These are phyloP conservation scores for Diuraphis noxia DNA, from an alignment of 1,140 invertebrate genomes.

Conservation along the genomic window DNA sequence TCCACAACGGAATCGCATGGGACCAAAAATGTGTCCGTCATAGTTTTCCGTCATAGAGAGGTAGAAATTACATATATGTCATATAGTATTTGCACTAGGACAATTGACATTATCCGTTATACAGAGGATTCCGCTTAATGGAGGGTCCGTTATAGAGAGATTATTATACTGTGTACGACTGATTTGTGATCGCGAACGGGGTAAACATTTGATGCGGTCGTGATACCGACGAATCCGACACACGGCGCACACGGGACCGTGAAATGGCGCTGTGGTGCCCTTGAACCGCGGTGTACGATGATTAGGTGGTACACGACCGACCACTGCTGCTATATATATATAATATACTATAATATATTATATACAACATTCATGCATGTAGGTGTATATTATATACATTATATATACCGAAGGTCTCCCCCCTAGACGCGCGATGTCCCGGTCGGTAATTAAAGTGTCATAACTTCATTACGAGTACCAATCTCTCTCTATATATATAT, in stretches of 20 bases:
- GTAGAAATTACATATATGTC: no score
- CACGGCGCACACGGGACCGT: not conserved
- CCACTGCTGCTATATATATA: not conserved
- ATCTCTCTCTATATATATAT: not conserved
- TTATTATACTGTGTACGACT: no score
- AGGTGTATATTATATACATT: not conserved
- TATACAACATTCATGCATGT: not conserved
- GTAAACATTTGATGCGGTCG: not conserved
- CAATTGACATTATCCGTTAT: no score
- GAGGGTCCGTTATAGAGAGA: no score
- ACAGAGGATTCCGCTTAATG: no score
- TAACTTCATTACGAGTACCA: slow-evolving; percentile 3
- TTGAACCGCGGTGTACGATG: not conserved
- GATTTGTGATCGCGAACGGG: not conserved
- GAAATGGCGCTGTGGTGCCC: not conserved
- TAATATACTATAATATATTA: slow-evolving; percentile 2
- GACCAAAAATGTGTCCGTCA: no score
- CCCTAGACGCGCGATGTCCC: not conserved
- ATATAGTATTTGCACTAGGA: no score
- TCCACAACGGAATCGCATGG: no score
- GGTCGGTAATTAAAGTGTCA: slow-evolving; percentile 7
- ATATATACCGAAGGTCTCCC: not conserved
- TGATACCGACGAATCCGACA: not conserved
- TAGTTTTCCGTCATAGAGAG: no score
- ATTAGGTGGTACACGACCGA: not conserved